Conservation (phyloP, 2,113 vertebrate species). For the Bubalus kerabau region DNA sequence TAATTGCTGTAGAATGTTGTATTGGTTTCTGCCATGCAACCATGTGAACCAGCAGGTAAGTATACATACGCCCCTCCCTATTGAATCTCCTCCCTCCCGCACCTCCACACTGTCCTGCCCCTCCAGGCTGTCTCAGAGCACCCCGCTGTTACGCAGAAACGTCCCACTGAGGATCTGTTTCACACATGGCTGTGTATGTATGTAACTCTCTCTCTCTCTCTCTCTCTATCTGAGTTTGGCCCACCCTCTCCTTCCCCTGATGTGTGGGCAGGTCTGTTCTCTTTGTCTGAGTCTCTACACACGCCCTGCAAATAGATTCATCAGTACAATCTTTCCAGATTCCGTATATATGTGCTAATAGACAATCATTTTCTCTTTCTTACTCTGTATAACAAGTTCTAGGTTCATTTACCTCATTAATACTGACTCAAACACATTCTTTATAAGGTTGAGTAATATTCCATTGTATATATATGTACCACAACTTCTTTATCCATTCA, state of each 20-base stretch:
- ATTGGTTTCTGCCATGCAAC: not conserved
- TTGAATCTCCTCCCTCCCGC: not conserved
- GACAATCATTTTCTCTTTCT: not conserved
- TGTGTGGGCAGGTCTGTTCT: not conserved
- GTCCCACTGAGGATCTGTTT: rapidly evolving
- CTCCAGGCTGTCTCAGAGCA: not conserved
- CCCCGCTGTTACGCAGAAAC: rapidly evolving
- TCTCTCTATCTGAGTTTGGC: rapidly evolving
- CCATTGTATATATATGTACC: not conserved
- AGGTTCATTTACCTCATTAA: not conserved
- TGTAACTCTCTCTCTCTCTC: rapidly evolving
- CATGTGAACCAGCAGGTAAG: rapidly evolving
- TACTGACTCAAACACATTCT: not conserved
- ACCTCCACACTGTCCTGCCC: rapidly evolving
- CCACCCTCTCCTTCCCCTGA: not conserved
- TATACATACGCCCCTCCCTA: rapidly evolving
- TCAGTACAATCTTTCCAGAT: rapidly evolving
- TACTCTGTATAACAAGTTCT: not conserved
- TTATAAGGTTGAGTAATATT: not conserved
- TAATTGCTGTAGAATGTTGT: not conserved
- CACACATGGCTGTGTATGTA: rapidly evolving
- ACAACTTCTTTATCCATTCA: not conserved
- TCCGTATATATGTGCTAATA: rapidly evolving
- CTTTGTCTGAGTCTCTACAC: not conserved
- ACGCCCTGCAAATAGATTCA: not conserved